These are phyloP conservation scores for Prionace glauca DNA, from an alignment of 2,797 vertebrate species.

Conservation along the genomic window DNA sequence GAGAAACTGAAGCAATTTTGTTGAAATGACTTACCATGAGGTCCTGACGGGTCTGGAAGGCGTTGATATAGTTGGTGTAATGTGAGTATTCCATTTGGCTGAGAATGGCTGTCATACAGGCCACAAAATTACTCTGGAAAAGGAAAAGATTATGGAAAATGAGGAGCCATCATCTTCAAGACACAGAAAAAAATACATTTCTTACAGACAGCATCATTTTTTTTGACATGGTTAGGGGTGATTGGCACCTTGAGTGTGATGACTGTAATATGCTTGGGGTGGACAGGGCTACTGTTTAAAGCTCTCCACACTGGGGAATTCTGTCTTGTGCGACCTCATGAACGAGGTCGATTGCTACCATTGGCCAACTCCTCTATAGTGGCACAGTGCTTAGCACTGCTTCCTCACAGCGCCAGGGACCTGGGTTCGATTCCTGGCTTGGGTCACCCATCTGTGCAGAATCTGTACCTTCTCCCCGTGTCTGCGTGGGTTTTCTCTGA, in stretches of 20 bases:
- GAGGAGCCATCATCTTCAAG: background rate
- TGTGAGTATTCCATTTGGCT: slow-evolving; percentile 50
- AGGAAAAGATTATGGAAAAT: slow-evolving; percentile 13
- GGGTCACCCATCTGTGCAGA: no score
- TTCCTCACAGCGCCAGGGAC: no score
- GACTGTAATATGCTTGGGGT: background rate
- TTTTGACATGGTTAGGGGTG: background rate
- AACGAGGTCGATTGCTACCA: background rate
- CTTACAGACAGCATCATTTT: background rate
- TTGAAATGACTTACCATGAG: slow-evolving; percentile 48
- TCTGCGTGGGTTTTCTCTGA: no score
- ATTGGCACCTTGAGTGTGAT: background rate
- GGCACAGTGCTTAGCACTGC: no score
- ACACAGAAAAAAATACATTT: background rate
- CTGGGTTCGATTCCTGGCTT: no score
- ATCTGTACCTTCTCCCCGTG: no score
- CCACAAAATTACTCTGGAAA: slow-evolving; percentile 50
- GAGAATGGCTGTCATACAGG: slow-evolving; percentile 53
- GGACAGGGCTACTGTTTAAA: background rate
- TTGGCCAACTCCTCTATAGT: background rate
- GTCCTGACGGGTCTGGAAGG: slow-evolving; percentile 43
- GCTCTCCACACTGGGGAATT: background rate
- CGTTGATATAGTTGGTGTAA: slow-evolving; percentile 49
- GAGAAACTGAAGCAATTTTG: background rate
- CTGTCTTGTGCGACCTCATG: background rate